Evolutionary conservation across 1,140 invertebrate genomes (phyloP), one percentile per base, ranked within the genome.

Genomic region (Whitmania pigra): DNA sequence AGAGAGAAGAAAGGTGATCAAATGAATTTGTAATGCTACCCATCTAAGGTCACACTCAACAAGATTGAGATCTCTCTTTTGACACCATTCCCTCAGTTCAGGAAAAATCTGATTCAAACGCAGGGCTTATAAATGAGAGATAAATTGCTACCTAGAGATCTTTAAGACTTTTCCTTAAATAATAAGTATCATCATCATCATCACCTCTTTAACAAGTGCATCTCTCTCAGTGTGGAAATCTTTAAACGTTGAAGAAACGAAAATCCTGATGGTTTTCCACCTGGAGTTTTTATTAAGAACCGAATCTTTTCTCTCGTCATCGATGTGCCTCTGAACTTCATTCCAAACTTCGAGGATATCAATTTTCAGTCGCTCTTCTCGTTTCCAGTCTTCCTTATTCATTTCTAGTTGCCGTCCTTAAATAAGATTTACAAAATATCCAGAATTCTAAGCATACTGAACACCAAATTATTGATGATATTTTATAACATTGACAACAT

Each of bases 151-250:
- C 43, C 31, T 31, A 20, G 7, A 2, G 3, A 31, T n/a, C 0
- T 31, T 6, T n/a, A 4, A 63, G n/a, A n/a, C n/a, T n/a, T 22
- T 40, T 5, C 3, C 29, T 43, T 43, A 36, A 27, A 4, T 40
- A 25, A 53, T 22, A 4, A 31, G 31, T 31, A 68, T 29, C 40
- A 71, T 25, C 2, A 53, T 43, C 18, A 63, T 27, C n/a, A 73
- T 66, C 72, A 81, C 81, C 79, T 82, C 76, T 73, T 80, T 82
- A 31, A 78, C 76, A 15, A 82, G 74, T n/a, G 79, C 73, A 69
- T 82, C 80, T 72, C 81, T 76, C 73, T 82, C 82, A 20, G 78
- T 76, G 73, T 77, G 77, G 73, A 83, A 82, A 68, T 82, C 80
- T 75, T 80, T 80, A 69, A 79, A 77, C 54, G 79, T 81, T 0